phyloP scores from a whole-genome alignment of 1,140 invertebrate genomes.

The Hyphantria cunea region DNA sequence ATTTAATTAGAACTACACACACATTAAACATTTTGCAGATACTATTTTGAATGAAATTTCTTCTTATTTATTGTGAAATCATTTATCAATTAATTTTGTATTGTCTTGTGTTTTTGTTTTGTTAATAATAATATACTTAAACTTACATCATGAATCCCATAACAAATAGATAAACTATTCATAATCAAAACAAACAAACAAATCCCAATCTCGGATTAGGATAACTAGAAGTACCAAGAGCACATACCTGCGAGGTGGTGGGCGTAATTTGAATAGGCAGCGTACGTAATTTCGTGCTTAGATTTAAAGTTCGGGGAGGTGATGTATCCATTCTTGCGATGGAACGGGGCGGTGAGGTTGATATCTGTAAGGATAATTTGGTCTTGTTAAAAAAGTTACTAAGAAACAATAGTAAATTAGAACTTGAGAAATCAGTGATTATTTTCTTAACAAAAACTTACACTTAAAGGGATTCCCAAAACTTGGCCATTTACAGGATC shows the following conservation, averaged over 20 bases:
- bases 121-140: no score
- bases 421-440: no score
- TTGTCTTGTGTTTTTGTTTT: no score
- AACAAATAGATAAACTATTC: no score
- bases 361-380: slow-evolving; percentile 53
- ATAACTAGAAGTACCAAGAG: slow-evolving; percentile 59
- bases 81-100: no score
- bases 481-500: slow-evolving; percentile 60
- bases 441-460: slow-evolving; percentile 56
- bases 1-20: no score
- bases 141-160: no score
- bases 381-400: no score
- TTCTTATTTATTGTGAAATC: no score
- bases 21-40: no score
- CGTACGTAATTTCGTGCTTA: slow-evolving; percentile 69
- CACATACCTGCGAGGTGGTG: slow-evolving; percentile 70
- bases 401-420: no score
- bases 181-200: background rate
- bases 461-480: slow-evolving; percentile 71
- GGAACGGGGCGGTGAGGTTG: slow-evolving; percentile 55
- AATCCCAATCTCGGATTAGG: slow-evolving; percentile 62
- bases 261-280: slow-evolving; percentile 72
- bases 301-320: slow-evolving; percentile 62
- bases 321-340: slow-evolving; percentile 51
- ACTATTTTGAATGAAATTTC: no score